Percentiles rank a stretch among this genome's conserved stretches.
Conservation (phyloP, 2,113 vertebrate species). For the Rutilus rutilus region DNA sequence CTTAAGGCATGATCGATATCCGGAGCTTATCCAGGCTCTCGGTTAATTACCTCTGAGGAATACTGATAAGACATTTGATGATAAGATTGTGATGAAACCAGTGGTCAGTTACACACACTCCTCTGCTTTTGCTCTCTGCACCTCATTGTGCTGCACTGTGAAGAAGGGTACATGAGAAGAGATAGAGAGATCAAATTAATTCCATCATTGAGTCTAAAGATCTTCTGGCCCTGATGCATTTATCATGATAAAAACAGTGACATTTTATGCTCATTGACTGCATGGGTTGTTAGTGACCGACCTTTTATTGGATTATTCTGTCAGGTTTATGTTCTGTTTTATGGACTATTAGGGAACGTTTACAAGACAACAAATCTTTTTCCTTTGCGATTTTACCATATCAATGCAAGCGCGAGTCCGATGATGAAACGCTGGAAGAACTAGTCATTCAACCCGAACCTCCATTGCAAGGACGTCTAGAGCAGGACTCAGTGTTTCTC, state of each 20-base stretch:
- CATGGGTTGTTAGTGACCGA: background rate
- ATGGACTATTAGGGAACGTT: too few species aligned
- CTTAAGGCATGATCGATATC: slow-evolving; percentile 36
- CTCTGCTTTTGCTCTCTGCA: background rate
- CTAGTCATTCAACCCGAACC: too few species aligned
- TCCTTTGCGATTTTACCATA: too few species aligned
- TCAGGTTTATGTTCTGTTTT: too few species aligned
- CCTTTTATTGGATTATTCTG: background rate
- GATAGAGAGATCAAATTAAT: background rate
- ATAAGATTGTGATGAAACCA: slow-evolving; percentile 32
- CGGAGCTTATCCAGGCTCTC: slow-evolving; percentile 24
- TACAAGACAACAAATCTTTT: too few species aligned
- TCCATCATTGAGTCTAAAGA: slow-evolving; percentile 14
- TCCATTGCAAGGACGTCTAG: too few species aligned
- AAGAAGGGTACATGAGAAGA: slow-evolving; percentile 21
- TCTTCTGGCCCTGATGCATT: background rate
- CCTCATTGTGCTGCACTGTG: background rate
- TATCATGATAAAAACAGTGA: background rate
- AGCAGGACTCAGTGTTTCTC: too few species aligned
- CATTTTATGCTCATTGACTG: too few species aligned
- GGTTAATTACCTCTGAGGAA: slow-evolving; percentile 44
- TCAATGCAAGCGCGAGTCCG: too few species aligned
- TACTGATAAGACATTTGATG: slow-evolving; percentile 43
- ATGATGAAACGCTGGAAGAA: too few species aligned
- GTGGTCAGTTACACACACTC: background rate